Evolutionary conservation across 2,797 vertebrate species (phyloP).

Genomic region (Gouania willdenowi): DNA sequence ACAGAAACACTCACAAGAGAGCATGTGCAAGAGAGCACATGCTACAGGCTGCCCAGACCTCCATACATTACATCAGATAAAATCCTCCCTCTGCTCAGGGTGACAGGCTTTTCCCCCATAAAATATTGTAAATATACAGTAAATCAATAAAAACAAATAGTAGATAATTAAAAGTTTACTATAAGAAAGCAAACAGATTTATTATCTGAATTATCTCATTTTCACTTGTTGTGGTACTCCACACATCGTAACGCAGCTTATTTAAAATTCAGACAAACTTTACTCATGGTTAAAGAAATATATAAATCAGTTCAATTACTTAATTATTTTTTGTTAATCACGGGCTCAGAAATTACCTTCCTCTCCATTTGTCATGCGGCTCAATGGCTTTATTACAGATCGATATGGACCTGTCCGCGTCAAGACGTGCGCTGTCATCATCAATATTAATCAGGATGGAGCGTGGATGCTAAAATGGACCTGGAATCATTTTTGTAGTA

Average conservation of each 20-base stretch:
- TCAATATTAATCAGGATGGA: conserved; percentile 83
- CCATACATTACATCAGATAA: conserved; percentile 37
- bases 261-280: conserved; percentile 51
- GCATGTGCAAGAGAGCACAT: conserved; percentile 13
- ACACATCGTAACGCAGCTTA: conserved; percentile 18
- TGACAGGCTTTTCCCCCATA: too few relatives aligned
- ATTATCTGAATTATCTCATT: conserved; percentile 3
- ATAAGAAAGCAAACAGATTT: background rate
- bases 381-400: conserved; percentile 78
- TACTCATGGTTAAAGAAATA: conserved; percentile 63
- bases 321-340: conserved; percentile 76
- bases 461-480: conserved; percentile 63
- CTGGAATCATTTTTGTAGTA: conserved; percentile 44
- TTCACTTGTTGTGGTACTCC: background rate
- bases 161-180: too few relatives aligned
- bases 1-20: too few relatives aligned
- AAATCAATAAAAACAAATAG: too few relatives aligned
- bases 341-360: conserved; percentile 59
- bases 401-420: conserved; percentile 73
- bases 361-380: conserved; percentile 68
- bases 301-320: conserved; percentile 62
- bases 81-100: too few relatives aligned
- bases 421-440: conserved; percentile 70
- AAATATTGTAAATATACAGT: too few relatives aligned
- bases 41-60: conserved; percentile 18